Base-by-base conservation (phyloP, 1,140 invertebrate species). In the Oscheius sp. region DNA sequence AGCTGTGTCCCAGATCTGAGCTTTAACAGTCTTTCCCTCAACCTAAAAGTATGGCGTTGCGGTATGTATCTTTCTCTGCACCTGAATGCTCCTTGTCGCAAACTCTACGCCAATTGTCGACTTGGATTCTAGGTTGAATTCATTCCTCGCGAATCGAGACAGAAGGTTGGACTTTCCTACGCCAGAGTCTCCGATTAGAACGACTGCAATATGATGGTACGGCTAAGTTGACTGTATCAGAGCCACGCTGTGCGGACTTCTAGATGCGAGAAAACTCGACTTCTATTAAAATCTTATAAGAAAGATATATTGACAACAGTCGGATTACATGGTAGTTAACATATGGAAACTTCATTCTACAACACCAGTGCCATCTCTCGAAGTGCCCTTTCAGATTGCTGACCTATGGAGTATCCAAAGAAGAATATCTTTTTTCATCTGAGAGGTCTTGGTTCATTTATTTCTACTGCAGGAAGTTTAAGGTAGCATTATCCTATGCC, bases 31-130 rank as follows among this genome's bases (percentile, higher is more conserved):
- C 88, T 94, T 94, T 13, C 91, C 91, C 88, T 95, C 92, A 79
- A 92, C 91, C 90, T 92, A 80, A 23, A 87, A 63, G 0, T 31
- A 2, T 1, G 38, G 28, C 58, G 62, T 20, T 18, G 18, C 4
- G 26, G 26, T 35, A 69, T 18, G 13, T 1, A 61, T 34, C 28
- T 3, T 34, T 26, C 13, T 29, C 23, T 28, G 7, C 10, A 93
- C 92, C 89, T 93, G 92, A 90, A 95, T 95, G 89, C 93, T 95
- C 83, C 93, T 89, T 75, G 95, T 98, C 66, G 95, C 95, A 89
- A 99, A 98, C 88, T 99, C 95, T 76, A 98, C 95, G 74, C 96
- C 96, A 88, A 99, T 99, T 77, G 95, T 99, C 75, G 94, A 97
- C 88, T 98, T 98, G 80, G 94, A 97, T 88, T 98, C 95, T 87